Evolutionary conservation across 2,888 invertebrate species (phyloP).

Genomic region (Asteroscopus sphinx): DNA sequence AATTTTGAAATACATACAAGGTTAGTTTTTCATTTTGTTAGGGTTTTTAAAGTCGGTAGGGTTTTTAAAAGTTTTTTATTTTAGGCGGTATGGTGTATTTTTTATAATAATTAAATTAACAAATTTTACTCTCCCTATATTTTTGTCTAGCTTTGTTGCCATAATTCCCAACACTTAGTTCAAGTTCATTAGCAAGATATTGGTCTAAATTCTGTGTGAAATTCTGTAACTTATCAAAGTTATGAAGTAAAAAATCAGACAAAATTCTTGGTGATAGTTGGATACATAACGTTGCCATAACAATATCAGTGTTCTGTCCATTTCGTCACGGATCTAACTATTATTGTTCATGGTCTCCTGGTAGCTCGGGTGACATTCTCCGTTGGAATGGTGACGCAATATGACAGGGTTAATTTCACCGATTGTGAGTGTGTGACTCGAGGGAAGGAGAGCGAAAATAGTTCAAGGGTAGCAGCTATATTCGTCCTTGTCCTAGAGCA

Average conservation of each 20-base stretch:
- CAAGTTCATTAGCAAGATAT: too few species aligned
- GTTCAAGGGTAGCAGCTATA: slow-evolving; percentile 28
- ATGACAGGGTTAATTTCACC: slow-evolving; percentile 52
- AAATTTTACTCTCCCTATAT: too few species aligned
- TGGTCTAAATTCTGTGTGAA: too few species aligned
- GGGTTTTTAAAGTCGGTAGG: too few species aligned
- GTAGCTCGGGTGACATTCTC: slow-evolving; percentile 77
- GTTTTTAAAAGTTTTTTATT: too few species aligned
- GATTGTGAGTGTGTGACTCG: slow-evolving; percentile 21
- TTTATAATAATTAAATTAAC: too few species aligned
- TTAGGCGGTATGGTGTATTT: too few species aligned
- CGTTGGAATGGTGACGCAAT: slow-evolving; percentile 60
- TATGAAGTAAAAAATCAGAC: background rate
- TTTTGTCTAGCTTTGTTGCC: too few species aligned
- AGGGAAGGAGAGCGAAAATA: slow-evolving; percentile 12
- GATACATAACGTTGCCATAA: background rate
- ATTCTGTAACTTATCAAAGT: background rate
- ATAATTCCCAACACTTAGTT: too few species aligned
- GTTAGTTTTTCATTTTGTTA: too few species aligned
- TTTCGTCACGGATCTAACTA: slow-evolving; percentile 48
- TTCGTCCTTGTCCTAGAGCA: too few species aligned
- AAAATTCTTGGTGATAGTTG: background rate
- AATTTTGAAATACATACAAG: too few species aligned
- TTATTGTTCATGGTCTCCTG: slow-evolving; percentile 67
- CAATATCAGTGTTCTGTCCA: background rate